Conservation (phyloP, 2,888 invertebrate species). For the Adelognathus sp. region DNA sequence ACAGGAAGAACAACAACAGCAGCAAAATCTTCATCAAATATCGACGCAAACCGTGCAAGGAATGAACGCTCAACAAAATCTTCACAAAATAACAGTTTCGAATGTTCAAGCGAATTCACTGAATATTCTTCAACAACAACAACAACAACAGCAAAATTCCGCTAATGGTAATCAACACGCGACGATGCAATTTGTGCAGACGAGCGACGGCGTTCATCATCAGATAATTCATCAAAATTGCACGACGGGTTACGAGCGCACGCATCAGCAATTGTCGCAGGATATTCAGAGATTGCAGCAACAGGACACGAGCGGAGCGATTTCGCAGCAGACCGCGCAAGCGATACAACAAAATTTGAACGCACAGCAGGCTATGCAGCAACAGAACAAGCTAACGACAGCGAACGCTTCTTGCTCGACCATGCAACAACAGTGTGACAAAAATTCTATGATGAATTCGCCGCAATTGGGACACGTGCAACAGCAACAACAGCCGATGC, state of each 20-base stretch:
- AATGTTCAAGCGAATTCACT: slow-evolving; percentile 68
- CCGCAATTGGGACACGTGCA: slow-evolving; percentile 41
- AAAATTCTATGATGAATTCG: slow-evolving; percentile 59
- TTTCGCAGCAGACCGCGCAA: slow-evolving; percentile 59
- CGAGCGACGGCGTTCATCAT: slow-evolving; percentile 59
- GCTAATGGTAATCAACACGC: slow-evolving; percentile 59
- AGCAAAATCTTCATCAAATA: slow-evolving; percentile 76
- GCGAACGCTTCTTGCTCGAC: slow-evolving; percentile 49
- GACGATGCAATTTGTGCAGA: slow-evolving; percentile 60
- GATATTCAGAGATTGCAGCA: slow-evolving; percentile 69
- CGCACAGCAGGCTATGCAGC: slow-evolving; percentile 68
- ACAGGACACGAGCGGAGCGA: slow-evolving; percentile 57
- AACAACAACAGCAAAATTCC: slow-evolving; percentile 75
- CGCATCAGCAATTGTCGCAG: slow-evolving; percentile 67
- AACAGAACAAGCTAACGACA: slow-evolving; percentile 62
- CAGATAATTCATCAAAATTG: slow-evolving; percentile 60
- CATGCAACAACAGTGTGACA: slow-evolving; percentile 65
- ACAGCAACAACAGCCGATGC: slow-evolving; percentile 42
- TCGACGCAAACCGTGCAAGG: slow-evolving; percentile 76
- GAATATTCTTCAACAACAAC: slow-evolving; percentile 72
- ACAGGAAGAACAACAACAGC: slow-evolving; percentile 69
- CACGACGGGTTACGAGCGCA: slow-evolving; percentile 68
- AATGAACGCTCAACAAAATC: slow-evolving; percentile 76
- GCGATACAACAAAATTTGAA: slow-evolving; percentile 69
- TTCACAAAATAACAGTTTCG: slow-evolving; percentile 70